Percentiles rank a stretch among this genome's conserved stretches.
Conservation (phyloP, 2,797 vertebrate species). For the Rhabdomys pumilio region DNA sequence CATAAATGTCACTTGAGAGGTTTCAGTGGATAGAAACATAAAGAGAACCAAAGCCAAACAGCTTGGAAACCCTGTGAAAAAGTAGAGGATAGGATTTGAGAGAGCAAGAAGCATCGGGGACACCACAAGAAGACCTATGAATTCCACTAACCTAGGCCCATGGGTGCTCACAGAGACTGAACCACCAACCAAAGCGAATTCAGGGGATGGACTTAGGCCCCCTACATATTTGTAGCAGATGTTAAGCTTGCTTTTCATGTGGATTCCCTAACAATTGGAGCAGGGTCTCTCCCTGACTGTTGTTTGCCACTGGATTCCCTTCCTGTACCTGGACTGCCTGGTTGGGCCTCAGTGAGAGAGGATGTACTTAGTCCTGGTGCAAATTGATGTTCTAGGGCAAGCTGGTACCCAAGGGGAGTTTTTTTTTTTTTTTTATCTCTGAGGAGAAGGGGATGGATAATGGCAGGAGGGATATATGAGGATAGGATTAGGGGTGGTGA, state of each 20-base stretch:
- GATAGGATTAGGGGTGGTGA: not conserved
- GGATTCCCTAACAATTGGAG: not conserved
- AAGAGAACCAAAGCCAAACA: too few species aligned
- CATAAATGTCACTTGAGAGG: too few species aligned
- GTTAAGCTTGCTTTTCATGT: not conserved
- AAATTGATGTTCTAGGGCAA: not conserved
- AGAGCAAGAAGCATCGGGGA: too few species aligned
- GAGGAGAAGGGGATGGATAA: not conserved
- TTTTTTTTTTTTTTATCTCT: not conserved
- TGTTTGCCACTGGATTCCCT: not conserved
- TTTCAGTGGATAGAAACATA: too few species aligned
- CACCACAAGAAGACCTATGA: not conserved
- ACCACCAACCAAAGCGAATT: not conserved
- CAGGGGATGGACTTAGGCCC: not conserved
- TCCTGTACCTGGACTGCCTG: not conserved
- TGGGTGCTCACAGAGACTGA: not conserved
- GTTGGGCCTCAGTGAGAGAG: not conserved
- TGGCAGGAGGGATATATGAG: not conserved
- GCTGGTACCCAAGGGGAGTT: not conserved
- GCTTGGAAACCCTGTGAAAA: too few species aligned
- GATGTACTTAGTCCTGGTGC: not conserved
- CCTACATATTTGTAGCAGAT: not conserved
- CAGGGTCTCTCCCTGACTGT: not conserved
- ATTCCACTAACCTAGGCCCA: not conserved
- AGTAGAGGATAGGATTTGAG: too few species aligned